Percentiles rank a stretch among this genome's conserved stretches.
These are phyloP conservation scores for Pica pica DNA, from an alignment of 2,113 vertebrate genomes.

Conservation along the genomic window DNA sequence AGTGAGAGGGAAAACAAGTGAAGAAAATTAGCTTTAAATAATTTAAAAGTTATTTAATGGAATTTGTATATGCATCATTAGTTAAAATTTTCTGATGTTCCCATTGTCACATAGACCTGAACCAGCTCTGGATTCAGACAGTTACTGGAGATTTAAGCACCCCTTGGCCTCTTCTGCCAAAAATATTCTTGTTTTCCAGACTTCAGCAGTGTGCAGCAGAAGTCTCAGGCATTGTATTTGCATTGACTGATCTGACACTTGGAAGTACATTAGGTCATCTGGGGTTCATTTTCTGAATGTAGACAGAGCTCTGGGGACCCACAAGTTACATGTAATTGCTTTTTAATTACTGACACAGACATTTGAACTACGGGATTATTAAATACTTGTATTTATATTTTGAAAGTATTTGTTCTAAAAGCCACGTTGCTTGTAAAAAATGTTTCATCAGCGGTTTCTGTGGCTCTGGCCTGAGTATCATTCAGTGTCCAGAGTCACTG, in stretches of 20 bases:
- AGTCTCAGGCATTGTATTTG: not conserved
- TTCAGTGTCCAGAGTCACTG: not conserved
- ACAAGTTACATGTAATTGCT: not conserved
- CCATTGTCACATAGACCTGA: not conserved
- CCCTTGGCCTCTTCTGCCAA: not conserved
- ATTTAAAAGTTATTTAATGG: not conserved
- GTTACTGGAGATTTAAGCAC: not conserved
- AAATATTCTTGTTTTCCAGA: not conserved
- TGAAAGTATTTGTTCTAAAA: not conserved
- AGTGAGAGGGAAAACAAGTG: not conserved
- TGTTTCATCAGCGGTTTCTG: not conserved
- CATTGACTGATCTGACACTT: conserved; percentile 24
- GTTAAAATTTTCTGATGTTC: not conserved
- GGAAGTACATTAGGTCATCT: conserved; percentile 13
- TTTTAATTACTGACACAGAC: conserved; percentile 41
- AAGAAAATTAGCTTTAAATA: not conserved
- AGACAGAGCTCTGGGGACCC: conserved; percentile 5
- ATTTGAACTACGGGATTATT: not conserved
- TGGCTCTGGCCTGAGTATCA: not conserved
- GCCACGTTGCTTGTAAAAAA: not conserved
- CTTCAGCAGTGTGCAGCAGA: not conserved
- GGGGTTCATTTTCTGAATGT: conserved; percentile 12
- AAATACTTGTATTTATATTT: not conserved
- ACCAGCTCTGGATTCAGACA: not conserved
- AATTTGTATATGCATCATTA: not conserved